Base-by-base conservation (phyloP, 2,888 invertebrate genomes). In the Monoplex corrugatus region DNA sequence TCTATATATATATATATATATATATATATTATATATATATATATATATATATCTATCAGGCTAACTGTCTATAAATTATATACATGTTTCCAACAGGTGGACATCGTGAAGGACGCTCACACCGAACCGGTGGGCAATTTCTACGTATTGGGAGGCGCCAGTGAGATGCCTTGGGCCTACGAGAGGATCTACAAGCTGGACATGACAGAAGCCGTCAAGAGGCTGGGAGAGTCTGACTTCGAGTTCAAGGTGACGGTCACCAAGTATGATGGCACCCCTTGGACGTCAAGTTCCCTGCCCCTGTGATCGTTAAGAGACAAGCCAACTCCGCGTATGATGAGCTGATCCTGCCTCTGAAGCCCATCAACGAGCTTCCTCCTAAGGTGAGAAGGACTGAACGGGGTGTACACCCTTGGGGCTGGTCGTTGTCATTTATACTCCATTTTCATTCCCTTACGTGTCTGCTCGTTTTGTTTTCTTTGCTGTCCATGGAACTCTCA, bases 81-180 rank as follows among this genome's bases (percentile, higher is more conserved):
- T 50, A 50, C 19, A 50, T 50, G 19, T 50, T 13, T 19, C 19
- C 50, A 50, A 2, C 78, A 80, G 78, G 43, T 43, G 78, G 78
- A 80, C 78, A 32, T 72, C 8, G 8, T 80, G 28, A 23, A 23
- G 23, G 23, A 63, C 10, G 38, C 35, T 40, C 2, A 43, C 43
- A 23, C 45, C 50, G 38, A 13, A 5, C 40, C n/a, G 10, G 91
- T 86, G 85, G 91, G 92, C 2, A 91, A 89, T 13, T 92, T 92
- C 80, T 90, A 89, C 43, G 72, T 92, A 10, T 86, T 92, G 84
- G 92, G 92, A 35, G 92, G 92, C 3, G 68, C 89, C 16, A n/a
- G 85, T 6, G 92, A 92, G 85, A 91, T 91, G 91, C 89, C 90
- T 0, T 92, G 92, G 92, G 90, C 92, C 35, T 92, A 90, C 85